A percentile compares a stretch with the other conserved stretches of the same genome.
Evolutionary conservation across 2,113 vertebrate species (phyloP).

Genomic region (Gallinago paraguaiae): DNA sequence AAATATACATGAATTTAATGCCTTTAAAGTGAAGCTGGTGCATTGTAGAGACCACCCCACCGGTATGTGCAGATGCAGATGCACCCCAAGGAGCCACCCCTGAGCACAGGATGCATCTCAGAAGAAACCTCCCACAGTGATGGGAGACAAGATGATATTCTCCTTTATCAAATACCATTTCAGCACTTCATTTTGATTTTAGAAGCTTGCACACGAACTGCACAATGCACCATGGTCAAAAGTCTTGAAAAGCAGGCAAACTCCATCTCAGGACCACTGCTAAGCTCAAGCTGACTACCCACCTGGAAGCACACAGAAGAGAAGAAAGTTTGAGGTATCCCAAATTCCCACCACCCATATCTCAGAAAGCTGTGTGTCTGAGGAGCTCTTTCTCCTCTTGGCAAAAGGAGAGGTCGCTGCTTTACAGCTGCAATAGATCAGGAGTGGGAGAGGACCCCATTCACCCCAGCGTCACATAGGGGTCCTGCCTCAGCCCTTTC

Average conservation of each 20-base stretch:
- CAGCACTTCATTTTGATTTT: background rate
- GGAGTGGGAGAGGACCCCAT: background rate
- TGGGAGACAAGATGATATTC: background rate
- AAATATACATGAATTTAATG: background rate
- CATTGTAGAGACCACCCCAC: background rate
- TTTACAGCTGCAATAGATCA: background rate
- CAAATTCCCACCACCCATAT: background rate
- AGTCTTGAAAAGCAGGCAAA: background rate
- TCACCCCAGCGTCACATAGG: accelerated
- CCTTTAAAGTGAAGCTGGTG: background rate
- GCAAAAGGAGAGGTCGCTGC: background rate
- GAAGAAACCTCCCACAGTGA: background rate
- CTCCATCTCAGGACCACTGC: background rate
- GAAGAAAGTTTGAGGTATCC: background rate
- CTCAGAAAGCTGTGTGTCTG: accelerated
- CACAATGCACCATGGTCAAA: background rate
- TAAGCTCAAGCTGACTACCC: background rate
- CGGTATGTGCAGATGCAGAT: accelerated
- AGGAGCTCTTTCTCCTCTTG: background rate
- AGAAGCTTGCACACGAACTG: background rate
- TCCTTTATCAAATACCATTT: no score
- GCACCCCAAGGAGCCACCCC: background rate
- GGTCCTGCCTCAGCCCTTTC: background rate
- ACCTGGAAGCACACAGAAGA: background rate
- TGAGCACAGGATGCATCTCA: background rate